Evolutionary conservation across 2,888 invertebrate genomes (phyloP).

Genomic region (Ophonus ardosiacus): DNA sequence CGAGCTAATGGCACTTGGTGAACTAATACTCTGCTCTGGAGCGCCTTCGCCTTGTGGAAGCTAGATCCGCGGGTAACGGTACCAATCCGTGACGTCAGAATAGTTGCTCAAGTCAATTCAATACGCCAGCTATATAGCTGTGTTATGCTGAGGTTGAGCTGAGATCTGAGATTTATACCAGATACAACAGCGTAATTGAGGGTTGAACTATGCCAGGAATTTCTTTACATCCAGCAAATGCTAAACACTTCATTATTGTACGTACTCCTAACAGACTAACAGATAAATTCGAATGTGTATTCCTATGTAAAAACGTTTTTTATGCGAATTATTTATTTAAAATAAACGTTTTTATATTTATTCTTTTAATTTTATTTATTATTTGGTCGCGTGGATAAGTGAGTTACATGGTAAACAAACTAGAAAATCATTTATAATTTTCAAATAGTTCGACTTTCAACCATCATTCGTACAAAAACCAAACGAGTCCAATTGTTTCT

Average conservation of each 20-base stretch:
- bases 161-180: background rate
- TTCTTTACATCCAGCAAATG: background rate
- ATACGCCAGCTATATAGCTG: background rate
- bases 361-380: no score
- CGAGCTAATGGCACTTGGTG: background rate
- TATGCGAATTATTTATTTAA: no score
- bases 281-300: no score
- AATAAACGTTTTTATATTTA: no score
- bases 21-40: background rate
- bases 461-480: no score
- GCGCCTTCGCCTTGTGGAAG: background rate
- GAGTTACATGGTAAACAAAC: no score
- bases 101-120: conserved; percentile 6
- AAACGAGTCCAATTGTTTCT: no score
- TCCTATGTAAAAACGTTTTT: no score
- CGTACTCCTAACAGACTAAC: background rate
- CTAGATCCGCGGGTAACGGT: conserved; percentile 17
- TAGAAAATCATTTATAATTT: no score
- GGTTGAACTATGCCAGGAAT: background rate
- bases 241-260: background rate
- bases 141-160: background rate
- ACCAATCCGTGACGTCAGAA: conserved; percentile 14
- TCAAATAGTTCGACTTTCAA: no score
- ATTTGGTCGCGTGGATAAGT: no score
- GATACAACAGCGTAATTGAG: background rate